These are phyloP conservation scores for Labroides dimidiatus DNA, from an alignment of 2,797 vertebrate species.

Conservation along the genomic window DNA sequence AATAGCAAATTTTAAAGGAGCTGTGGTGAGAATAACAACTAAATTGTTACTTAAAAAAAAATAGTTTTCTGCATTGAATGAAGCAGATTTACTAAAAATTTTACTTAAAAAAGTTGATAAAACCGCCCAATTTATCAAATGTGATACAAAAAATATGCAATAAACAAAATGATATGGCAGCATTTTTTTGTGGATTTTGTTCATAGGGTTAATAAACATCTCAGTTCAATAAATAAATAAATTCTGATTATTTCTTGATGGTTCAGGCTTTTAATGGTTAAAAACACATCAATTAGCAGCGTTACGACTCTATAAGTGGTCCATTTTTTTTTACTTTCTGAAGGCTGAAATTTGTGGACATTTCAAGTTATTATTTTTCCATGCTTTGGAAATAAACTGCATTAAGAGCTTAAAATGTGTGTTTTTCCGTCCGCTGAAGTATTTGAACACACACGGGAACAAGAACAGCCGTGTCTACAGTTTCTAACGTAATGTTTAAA, in stretches of 20 bases:
- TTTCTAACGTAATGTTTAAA: constrained; percentile 6
- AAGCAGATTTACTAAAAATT: no score
- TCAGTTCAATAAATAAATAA: no score
- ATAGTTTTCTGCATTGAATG: no score
- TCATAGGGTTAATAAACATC: no score
- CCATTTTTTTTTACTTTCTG: background rate
- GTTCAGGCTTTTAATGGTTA: background rate
- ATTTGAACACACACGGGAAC: background rate
- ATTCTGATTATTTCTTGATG: background rate
- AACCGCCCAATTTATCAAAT: no score
- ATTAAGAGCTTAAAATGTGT: background rate
- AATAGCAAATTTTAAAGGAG: no score
- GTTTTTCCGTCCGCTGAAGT: background rate
- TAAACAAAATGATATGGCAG: no score
- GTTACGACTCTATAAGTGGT: background rate
- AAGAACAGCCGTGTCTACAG: background rate
- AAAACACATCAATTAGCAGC: background rate
- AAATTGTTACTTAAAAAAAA: no score
- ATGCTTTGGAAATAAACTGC: background rate
- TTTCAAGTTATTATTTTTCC: background rate
- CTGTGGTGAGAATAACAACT: no score
- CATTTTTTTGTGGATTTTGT: no score
- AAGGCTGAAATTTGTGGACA: background rate
- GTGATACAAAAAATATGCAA: no score
- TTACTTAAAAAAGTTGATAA: no score